Evolutionary conservation across 2,113 vertebrate species (phyloP), one percentile per base, ranked within the genome.

Genomic region (Oryzias woworae): DNA sequence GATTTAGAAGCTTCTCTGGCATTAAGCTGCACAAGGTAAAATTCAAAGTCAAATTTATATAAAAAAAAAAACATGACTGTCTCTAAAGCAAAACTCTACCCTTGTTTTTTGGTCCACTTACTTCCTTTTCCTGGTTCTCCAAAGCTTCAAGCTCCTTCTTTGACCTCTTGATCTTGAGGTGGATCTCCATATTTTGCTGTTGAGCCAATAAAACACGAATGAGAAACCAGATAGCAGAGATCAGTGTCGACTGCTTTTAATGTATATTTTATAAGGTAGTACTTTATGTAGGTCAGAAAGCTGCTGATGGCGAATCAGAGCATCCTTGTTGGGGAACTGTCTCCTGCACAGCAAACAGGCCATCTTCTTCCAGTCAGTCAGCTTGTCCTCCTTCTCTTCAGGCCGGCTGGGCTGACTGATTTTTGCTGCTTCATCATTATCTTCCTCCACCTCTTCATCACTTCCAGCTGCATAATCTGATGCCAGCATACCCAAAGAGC

Each of bases 291-390:
- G 91, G 74, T 98, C 96, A 10, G 96, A 98, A 20, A 98, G 96
- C 87, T 98, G 96, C 81, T 98, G 96, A 85, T 98, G 96, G 79
- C 97, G 95, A 71, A 96, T 85, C 49, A 98, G 88, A 58, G 95
- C 94, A 46, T 98, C 96, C 85, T 96, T 98, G 86, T 95, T 98
- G 78, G 96, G 94, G 64, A 98, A 98, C 82, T 98, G 96, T 62
- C 96, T 94, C 86, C 96, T 91, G 87, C 96, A 98, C 5, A 98
- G 92, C 77, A 98, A 90, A 64, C 96, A 98, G 59, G 96, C 96
- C 92, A 98, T 93, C 84, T 98, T 98, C 83, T 95, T 98, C 96
- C 96, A 98, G 92, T 98, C 96, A 0, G 96, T 98, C 83, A 98
- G 90, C 81, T 93, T 95, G 80, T 94, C 95, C 0, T 96, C 95